phyloP scores from a whole-genome alignment of 1,140 invertebrate genomes.

The Phymorhynchus buccinoides region DNA sequence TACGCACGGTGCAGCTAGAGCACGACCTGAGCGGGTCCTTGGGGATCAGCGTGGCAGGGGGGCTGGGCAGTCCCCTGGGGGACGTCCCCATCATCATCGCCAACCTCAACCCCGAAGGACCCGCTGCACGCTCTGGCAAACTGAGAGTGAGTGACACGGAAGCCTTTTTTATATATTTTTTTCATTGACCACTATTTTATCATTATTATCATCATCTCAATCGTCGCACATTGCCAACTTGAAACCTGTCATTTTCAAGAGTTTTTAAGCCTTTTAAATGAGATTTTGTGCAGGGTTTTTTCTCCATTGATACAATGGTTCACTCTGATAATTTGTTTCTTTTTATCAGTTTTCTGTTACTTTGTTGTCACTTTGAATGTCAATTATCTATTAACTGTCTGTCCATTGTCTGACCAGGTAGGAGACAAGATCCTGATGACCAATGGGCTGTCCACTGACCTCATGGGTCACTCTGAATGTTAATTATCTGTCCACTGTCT shows the following conservation, averaged over 20 bases:
- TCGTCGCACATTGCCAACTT: too few relatives aligned
- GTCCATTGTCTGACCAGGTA: conserved; percentile 61
- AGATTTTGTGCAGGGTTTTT: too few relatives aligned
- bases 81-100: conserved; percentile 70
- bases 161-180: too few relatives aligned
- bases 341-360: too few relatives aligned
- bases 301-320: conserved; percentile 66
- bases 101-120: conserved; percentile 63
- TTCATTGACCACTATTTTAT: too few relatives aligned
- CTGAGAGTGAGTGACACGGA: conserved; percentile 65
- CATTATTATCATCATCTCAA: too few relatives aligned
- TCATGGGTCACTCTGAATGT: conserved; percentile 67
- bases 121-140: conserved; percentile 64
- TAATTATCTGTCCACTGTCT: too few relatives aligned
- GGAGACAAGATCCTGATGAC: conserved; percentile 70
- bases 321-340: too few relatives aligned
- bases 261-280: too few relatives aligned
- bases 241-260: too few relatives aligned
- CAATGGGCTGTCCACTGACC: conserved; percentile 66
- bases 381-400: too few relatives aligned
- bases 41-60: conserved; percentile 71
- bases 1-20: conserved; percentile 64
- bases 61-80: conserved; percentile 68
- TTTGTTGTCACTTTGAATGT: too few relatives aligned
- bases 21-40: conserved; percentile 68